Conservation (phyloP, 2,888 invertebrate genomes). For the Empis livida region DNA sequence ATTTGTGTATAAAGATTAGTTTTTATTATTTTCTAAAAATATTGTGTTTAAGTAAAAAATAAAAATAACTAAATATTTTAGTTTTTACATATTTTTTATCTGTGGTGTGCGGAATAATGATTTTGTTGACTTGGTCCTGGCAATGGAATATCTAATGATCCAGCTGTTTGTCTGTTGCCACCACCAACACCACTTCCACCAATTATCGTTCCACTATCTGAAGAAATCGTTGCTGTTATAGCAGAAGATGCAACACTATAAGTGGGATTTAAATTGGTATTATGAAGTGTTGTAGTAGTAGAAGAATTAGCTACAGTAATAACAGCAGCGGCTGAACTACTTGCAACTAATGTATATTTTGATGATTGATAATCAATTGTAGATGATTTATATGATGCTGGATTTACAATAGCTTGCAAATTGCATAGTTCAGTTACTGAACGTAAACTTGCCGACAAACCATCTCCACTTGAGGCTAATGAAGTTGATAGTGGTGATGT, state of each 20-base stretch:
- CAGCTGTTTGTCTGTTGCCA: too few relatives aligned
- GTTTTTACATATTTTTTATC: background rate
- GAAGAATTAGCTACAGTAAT: background rate
- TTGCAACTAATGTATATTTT: conserved; percentile 4
- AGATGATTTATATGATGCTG: background rate
- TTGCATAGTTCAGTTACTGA: conserved; percentile 45
- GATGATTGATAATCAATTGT: background rate
- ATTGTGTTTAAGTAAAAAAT: background rate
- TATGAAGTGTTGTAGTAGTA: background rate
- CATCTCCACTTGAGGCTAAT: conserved; percentile 45
- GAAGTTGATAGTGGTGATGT: conserved; percentile 51
- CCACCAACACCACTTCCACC: background rate
- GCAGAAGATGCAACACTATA: background rate
- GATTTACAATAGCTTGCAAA: conserved; percentile 38
- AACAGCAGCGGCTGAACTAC: conserved; percentile 7
- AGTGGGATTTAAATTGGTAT: background rate
- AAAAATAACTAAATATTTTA: background rate
- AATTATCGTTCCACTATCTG: background rate
- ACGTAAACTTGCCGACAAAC: conserved; percentile 32
- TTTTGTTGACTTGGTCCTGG: conserved; percentile 10
- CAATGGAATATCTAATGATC: background rate
- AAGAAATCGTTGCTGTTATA: background rate
- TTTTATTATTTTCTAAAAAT: background rate
- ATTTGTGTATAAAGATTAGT: background rate
- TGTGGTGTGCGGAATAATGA: conserved; percentile 13